A percentile compares a stretch with the other conserved stretches of the same genome.
Evolutionary conservation across 2,888 invertebrate genomes (phyloP).

Genomic region (Pristionchus arcanus): DNA sequence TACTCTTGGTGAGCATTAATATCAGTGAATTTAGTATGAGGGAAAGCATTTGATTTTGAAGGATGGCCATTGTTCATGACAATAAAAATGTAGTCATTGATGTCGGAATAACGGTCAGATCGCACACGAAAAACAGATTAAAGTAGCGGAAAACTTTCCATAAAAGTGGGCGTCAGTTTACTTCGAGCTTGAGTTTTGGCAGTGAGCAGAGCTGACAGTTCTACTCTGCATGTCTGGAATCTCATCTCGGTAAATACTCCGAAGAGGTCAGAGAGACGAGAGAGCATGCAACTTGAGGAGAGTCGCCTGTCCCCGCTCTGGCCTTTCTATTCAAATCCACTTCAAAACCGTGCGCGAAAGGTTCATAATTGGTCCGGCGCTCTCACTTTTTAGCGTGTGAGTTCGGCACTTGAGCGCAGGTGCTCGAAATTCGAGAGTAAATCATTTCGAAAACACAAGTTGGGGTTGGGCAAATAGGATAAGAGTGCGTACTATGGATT

Average conservation of each 20-base stretch:
- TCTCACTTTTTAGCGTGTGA: background rate
- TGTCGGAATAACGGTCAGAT: background rate
- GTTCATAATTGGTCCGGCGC: conserved; percentile 37
- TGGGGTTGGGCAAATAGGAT: background rate
- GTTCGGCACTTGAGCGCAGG: conserved; percentile 37
- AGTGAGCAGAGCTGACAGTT: background rate
- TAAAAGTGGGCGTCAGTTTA: background rate
- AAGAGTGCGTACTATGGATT: no score
- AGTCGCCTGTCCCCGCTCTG: background rate
- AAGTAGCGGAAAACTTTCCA: background rate
- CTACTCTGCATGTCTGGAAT: background rate
- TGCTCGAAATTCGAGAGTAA: background rate
- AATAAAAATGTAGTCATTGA: background rate
- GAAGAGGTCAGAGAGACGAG: background rate
- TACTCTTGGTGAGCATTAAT: background rate
- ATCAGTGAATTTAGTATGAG: no score
- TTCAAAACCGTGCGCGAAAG: background rate
- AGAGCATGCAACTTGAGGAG: background rate
- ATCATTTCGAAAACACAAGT: background rate
- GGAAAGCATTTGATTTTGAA: background rate
- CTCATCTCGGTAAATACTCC: background rate
- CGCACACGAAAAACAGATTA: background rate
- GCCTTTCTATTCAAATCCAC: conserved; percentile 4
- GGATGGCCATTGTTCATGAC: no score
- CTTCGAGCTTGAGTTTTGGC: background rate